Base-by-base conservation (phyloP, 1,140 invertebrate genomes). In the Paracyclopina nana region DNA sequence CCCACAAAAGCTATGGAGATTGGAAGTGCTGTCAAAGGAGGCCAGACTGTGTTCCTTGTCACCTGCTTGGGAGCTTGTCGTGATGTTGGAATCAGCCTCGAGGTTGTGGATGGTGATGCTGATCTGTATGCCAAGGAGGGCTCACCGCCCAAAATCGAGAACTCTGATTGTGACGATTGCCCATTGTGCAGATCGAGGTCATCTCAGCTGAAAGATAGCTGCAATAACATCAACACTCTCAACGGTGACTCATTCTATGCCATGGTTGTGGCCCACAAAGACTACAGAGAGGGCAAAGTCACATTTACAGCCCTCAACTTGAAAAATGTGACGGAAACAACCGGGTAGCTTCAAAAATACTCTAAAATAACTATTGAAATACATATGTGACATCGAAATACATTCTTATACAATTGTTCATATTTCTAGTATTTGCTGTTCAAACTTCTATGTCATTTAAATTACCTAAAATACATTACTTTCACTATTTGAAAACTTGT, bases 111-210 rank as follows among this genome's bases (percentile, higher is more conserved):
- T 14, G 45, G 45, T 9, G 45, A 48, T 31, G 45, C 45, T 5
- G 45, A 48, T 30, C 45, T 48, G 6, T 48, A 48, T 48, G 45
- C 45, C 22, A 48, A 48, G 30, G 45, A 48, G 45, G 45, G 30
- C 8, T 16, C 24, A n/a, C 24, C 5, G 6, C 45, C 45, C 3
- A 27, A 48, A 12, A 48, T 48, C 16, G 6, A 29, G 14, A 48
- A 48, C 22, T 48, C 45, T 2, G 30, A 48, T 31, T 48, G 45
- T 29, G 45, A 48, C 16, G 45, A 48, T 18, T 48, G 45, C 27
- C 45, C 25, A 6, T 31, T 48, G 14, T 48, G 45, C 45, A 48
- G 30, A 48, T 48, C 45, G 2, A 48, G 45, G 30, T 48, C 45
- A 3, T 48, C 45, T 24, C 27, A 27, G 25, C n/a, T 48, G 2